Conservation (phyloP, 1,140 invertebrate species). For the Drosophila teissieri region DNA sequence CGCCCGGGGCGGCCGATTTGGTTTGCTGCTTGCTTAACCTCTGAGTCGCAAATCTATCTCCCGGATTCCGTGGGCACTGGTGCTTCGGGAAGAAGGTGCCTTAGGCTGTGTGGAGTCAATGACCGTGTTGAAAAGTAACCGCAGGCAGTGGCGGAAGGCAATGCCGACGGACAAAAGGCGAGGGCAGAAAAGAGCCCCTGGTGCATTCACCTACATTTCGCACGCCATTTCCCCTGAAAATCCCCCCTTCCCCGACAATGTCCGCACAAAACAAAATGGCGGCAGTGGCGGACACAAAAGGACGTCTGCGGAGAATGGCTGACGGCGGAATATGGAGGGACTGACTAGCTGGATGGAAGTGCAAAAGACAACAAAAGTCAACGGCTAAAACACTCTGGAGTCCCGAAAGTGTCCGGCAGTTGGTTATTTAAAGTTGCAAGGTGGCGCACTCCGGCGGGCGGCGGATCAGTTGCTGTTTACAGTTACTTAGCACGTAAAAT, state of each 20-base stretch:
- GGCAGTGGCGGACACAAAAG: slow-evolving; percentile 59
- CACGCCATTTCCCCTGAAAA: slow-evolving; percentile 58
- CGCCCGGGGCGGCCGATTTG: slow-evolving; percentile 34
- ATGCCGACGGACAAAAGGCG: slow-evolving; percentile 31
- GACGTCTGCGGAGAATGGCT: slow-evolving; percentile 16
- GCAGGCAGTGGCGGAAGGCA: slow-evolving; percentile 48
- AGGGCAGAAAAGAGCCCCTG: slow-evolving; percentile 35
- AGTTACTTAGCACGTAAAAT: slow-evolving; percentile 72
- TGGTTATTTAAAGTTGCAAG: slow-evolving; percentile 36
- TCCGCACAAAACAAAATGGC: slow-evolving; percentile 67
- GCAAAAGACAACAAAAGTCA: slow-evolving; percentile 73
- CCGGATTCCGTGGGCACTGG: slow-evolving; percentile 6
- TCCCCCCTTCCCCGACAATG: slow-evolving; percentile 9
- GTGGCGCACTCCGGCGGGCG: slow-evolving; percentile 22
- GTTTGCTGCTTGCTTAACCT: slow-evolving; percentile 31
- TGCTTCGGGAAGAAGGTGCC: slow-evolving; percentile 3
- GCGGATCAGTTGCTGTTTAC: slow-evolving; percentile 60
- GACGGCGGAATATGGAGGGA: slow-evolving; percentile 4
- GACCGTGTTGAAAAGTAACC: slow-evolving; percentile 67
- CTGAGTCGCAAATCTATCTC: slow-evolving; percentile 25
- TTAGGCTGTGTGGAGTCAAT: slow-evolving; percentile 54
- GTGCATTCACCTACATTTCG: slow-evolving; percentile 79
- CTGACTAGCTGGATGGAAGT: slow-evolving; percentile 10
- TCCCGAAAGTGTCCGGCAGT: slow-evolving; percentile 63
- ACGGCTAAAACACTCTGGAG: slow-evolving; percentile 72